These are phyloP conservation scores for Ophioninae sp. DNA, from an alignment of 2,888 invertebrate genomes.

Conservation along the genomic window DNA sequence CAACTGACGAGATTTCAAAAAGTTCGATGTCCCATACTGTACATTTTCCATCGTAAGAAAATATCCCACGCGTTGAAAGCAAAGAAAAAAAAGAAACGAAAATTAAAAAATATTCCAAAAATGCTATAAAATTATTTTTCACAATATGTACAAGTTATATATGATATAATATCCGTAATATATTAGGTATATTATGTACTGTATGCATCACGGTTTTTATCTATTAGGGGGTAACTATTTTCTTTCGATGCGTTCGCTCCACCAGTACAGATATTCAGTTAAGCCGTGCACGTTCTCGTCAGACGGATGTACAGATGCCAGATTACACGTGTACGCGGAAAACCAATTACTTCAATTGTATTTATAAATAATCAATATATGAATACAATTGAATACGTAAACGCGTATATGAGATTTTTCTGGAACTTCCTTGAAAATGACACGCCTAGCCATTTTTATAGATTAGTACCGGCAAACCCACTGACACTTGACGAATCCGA, in stretches of 20 bases:
- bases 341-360: not conserved
- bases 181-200: not conserved
- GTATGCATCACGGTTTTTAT: not conserved
- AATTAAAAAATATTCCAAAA: not conserved
- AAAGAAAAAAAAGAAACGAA: conserved; percentile 21
- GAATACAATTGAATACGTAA: not conserved
- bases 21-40: conserved; percentile 65
- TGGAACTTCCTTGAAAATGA: no score
- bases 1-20: conserved; percentile 63
- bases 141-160: not conserved
- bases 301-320: no score
- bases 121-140: conserved; percentile 4
- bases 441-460: no score
- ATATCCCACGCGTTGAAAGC: conserved; percentile 25
- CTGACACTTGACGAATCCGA: no score
- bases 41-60: conserved; percentile 52
- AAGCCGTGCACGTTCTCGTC: no score
- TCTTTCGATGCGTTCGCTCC: no score
- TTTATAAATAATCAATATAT: not conserved
- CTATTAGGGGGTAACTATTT: no score
- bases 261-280: no score
- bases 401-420: no score
- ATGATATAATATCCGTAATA: not conserved
- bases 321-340: no score
- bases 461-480: no score